Base-by-base conservation (phyloP, 2,113 vertebrate genomes). In the Toxotes chatareus region DNA sequence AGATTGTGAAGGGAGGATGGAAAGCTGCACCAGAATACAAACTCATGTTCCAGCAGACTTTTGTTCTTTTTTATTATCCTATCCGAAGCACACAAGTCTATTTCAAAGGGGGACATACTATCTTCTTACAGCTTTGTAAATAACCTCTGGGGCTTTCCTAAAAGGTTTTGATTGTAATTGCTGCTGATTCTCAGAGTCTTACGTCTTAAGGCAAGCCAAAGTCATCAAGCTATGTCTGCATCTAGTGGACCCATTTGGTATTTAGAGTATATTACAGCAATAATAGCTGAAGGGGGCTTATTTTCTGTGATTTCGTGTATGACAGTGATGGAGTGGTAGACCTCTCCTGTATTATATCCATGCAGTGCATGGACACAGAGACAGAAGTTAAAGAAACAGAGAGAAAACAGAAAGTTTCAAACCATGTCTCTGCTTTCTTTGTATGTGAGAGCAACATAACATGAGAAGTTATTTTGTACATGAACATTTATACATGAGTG, bases 251-350 rank as follows among this genome's bases (percentile, higher is more conserved):
- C 34, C 34, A 46, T 34, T 71, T 16, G 4, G 10, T 53, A 56
- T 77, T 68, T 59, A 9, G 32, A 55, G 42, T 34, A 47, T 65
- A 32, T 68, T 36, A 70, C 19, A 62, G 51, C 34, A 56, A 78
- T 74, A 32, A 55, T 19, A 63, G 55, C 75, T 40, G 38, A 32
- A 17, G 19, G 67, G 40, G 36, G 0, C 19, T 65, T 32, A 69
- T 65, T 79, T 65, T 36, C n/a, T 76, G n/a, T 42, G 69, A 70
- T 78, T 76, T 32, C 21, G 36, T 32, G 21, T 61, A 13, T 86
- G 80, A 77, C 36, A 82, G 46, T 78, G 82, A 84, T 67, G 73
- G 51, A 75, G 53, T 46, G 46, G 12, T 34, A 19, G 7, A 21
- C 40, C 44, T 72, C 36, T 36, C 21, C 21, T 66, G 64, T 60